phyloP scores from a whole-genome alignment of 2,888 invertebrate genomes.

The Oscheius sp. region DNA sequence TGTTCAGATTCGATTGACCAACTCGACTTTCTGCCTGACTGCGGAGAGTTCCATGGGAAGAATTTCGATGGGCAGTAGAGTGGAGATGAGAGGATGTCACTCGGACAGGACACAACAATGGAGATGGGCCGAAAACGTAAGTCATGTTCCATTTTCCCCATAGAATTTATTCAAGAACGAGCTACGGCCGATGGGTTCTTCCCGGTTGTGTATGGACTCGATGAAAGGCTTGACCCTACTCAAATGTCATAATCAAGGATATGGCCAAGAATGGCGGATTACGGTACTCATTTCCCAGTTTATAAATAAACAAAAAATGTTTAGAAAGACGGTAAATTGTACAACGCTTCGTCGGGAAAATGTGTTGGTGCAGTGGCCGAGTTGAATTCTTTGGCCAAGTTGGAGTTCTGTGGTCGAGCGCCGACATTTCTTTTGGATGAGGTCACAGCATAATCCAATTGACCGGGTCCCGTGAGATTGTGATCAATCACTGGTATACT shows the following conservation, averaged over 20 bases:
- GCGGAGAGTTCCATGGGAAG: constrained; percentile 49
- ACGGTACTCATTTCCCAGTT: constrained; percentile 44
- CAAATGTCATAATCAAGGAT: constrained; percentile 92
- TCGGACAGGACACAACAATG: constrained; percentile 46
- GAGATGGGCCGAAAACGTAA: constrained; percentile 46
- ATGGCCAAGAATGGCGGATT: constrained; percentile 88
- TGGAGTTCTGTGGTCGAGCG: constrained; percentile 46
- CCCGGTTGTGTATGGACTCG: constrained; percentile 85
- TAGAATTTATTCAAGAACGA: constrained; percentile 78
- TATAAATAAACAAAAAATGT: constrained; percentile 7
- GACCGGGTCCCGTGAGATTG: not conserved
- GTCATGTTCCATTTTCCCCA: not conserved
- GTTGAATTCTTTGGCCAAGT: constrained; percentile 29
- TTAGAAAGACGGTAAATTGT: constrained; percentile 51
- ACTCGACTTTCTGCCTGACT: constrained; percentile 50
- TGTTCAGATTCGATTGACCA: constrained; percentile 51
- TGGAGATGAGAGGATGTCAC: constrained; percentile 47
- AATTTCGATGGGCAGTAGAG: constrained; percentile 45
- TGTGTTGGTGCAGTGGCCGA: constrained; percentile 41
- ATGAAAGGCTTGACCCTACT: constrained; percentile 82
- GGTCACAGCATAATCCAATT: not conserved
- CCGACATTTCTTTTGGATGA: constrained; percentile 42
- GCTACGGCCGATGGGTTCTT: constrained; percentile 84
- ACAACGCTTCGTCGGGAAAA: constrained; percentile 45
- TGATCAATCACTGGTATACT: constrained; percentile 11